Base-by-base conservation (phyloP, 2,888 invertebrate species). In the Acrocyrtus sp. region DNA sequence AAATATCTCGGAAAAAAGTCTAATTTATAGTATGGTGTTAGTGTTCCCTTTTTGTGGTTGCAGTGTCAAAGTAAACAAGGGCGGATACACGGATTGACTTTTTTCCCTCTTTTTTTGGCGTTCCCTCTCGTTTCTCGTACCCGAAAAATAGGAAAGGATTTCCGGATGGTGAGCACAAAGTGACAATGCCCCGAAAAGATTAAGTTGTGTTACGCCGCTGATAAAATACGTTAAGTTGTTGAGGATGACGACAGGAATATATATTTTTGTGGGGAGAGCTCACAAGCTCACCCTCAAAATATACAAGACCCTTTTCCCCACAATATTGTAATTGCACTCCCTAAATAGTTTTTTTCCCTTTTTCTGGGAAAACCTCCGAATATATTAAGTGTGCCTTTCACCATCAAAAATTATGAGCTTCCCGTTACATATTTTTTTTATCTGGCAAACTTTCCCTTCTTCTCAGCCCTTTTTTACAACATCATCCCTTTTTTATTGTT, bases 61-160 rank as follows among this genome's bases (percentile, higher is more conserved):
- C 34, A 34, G 6, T 34, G 34, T 34, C 34, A 34, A 53, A 43
- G 63, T 63, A 63, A 63, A 63, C 41, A 65, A 19, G 22, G 22
- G 41, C 45, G 21, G 54, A 65, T 34, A 34, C 48, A 50, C 21
- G 66, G 57, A 66, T 66, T 66, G 66, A 66, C 57, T 66, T 56
- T 65, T 19, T 39, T 45, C 47, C 17, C 17, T 29, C 53, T 53
- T 10, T 21, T 21, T 12, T 12, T 34, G 5, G 34, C 12, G 5
- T n/a, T 34, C 12, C 5, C 34, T 34, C 34, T 34, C n/a, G n/a
- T n/a, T 34, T 34, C 6, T 34, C 6, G 34, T 19, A 45, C 10
- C n/a, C 27, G 47, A 61, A 29, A 61, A 68, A 50, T 21, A 3
- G n/a, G 17, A 50, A 68, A 48, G 45, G 54, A 50, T 50, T 58